These are phyloP conservation scores for Achatina immaculata DNA, from an alignment of 1,140 invertebrate species.

Conservation along the genomic window DNA sequence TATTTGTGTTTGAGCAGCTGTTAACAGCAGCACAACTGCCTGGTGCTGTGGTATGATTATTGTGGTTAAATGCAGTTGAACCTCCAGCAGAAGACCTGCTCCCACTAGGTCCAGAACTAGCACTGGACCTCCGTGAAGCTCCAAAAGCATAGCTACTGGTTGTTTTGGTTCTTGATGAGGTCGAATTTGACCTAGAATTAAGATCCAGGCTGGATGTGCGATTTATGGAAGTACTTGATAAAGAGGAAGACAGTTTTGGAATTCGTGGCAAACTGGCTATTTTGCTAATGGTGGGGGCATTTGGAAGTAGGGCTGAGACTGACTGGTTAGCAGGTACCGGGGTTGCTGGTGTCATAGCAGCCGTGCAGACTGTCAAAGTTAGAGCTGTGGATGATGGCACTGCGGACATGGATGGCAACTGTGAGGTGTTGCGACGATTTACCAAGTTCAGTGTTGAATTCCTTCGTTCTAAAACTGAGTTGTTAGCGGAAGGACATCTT, in stretches of 20 bases:
- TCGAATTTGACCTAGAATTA: neutral
- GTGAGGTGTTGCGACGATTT: slow-evolving; percentile 34
- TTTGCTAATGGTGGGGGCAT: slow-evolving; percentile 57
- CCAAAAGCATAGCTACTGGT: slow-evolving; percentile 34
- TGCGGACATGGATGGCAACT: neutral
- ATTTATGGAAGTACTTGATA: slow-evolving; percentile 34
- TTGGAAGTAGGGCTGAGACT: slow-evolving; percentile 56
- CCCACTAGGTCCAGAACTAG: neutral
- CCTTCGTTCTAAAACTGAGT: slow-evolving; percentile 14
- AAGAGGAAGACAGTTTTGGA: slow-evolving; percentile 53
- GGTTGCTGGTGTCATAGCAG: slow-evolving; percentile 37
- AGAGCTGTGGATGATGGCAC: slow-evolving; percentile 8
- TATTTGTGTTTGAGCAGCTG: neutral
- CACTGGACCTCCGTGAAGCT: slow-evolving; percentile 10
- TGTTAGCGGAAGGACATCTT: slow-evolving; percentile 24
- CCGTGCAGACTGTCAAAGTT: slow-evolving; percentile 30
- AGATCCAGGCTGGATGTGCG: slow-evolving; percentile 35
- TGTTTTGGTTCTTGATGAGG: slow-evolving; percentile 14
- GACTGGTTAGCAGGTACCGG: slow-evolving; percentile 40
- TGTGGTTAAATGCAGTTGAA: slow-evolving; percentile 18
- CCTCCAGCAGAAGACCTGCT: neutral
- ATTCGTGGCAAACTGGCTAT: slow-evolving; percentile 62
- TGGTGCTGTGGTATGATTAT: neutral
- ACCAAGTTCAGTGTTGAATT: slow-evolving; percentile 4
- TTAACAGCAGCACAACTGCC: neutral